phyloP scores from a whole-genome alignment of 2,888 invertebrate species.

The Strigamia crassipes region DNA sequence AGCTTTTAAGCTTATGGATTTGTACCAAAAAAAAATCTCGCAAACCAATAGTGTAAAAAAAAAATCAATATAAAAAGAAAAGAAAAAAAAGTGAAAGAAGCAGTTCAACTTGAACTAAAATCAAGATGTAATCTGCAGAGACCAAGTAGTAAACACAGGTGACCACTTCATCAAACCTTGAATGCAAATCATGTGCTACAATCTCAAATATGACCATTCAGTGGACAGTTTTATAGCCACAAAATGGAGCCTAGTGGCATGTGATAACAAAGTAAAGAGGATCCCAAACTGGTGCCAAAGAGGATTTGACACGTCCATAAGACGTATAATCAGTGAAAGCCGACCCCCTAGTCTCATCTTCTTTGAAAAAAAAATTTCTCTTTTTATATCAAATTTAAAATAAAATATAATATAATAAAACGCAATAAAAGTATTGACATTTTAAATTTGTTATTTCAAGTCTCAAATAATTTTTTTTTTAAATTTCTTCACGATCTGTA shows the following conservation, averaged over 20 bases:
- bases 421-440: too few relatives aligned
- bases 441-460: too few relatives aligned
- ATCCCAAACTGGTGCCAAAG: constrained; percentile 4
- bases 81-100: background rate
- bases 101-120: constrained; percentile 8
- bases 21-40: background rate
- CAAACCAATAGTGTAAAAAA: background rate
- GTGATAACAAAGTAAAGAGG: constrained; percentile 30
- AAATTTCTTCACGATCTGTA: too few relatives aligned
- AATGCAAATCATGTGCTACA: constrained; percentile 23
- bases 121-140: constrained; percentile 18
- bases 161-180: constrained; percentile 12
- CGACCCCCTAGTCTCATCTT: background rate
- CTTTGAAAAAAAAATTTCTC: background rate
- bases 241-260: constrained; percentile 28
- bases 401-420: too few relatives aligned
- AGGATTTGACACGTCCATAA: constrained; percentile 10
- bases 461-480: too few relatives aligned
- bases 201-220: constrained; percentile 8
- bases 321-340: constrained; percentile 3
- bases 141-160: constrained; percentile 6
- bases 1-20: background rate
- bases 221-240: constrained; percentile 28
- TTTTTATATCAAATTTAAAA: too few relatives aligned
- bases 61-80: background rate